Base-by-base conservation (phyloP, 2,797 vertebrate species). In the Picus viridis region DNA sequence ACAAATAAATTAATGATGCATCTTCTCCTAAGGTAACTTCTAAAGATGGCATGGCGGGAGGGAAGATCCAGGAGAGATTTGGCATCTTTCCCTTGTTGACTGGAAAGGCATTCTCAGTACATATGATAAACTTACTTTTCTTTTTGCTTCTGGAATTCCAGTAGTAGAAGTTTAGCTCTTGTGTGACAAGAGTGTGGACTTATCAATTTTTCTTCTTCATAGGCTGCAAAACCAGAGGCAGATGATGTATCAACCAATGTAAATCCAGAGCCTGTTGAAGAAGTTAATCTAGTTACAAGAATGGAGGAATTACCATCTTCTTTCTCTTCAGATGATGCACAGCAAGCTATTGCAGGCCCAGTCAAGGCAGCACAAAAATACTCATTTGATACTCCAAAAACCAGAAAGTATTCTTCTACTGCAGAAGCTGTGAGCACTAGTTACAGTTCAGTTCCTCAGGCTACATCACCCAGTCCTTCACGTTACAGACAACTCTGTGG, bases 401-500 rank as follows among this genome's bases (percentile, higher is more conserved):
- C 79, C 49, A 77, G 96, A 87, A 97, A 96, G 69, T 78, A 73
- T 10, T 96, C 85, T 43, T 39, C 83, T 74, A n/a, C 94, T 95
- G 56, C 85, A 67, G 96, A 96, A 80, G 69, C 22, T 41, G 91
- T 92, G 71, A 83, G 61, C 47, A 53, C 56, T 59, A 39, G 30
- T 49, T 20, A 43, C 47, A 24, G 73, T 43, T 27, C 70, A 74
- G 56, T 0, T 83, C 59, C 61, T 34, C 47, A 84, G 64, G 34
- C 78, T 82, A 89, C 89, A 4, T 92, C 95, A 9, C 93, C 96
- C 9, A 97, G 97, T 59, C 97, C 98, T 54, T 98, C 98, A 94
- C 98, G 98, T 89, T 98, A 97, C 56, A 96, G 97, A 34, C 95
- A 99, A 16, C 97, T 99, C 2, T 98, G 98, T 95, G 97, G 97